A percentile compares a stretch with the other conserved stretches of the same genome.
phyloP scores from a whole-genome alignment of 1,140 invertebrate species.

The Neuroterus valhalla region DNA sequence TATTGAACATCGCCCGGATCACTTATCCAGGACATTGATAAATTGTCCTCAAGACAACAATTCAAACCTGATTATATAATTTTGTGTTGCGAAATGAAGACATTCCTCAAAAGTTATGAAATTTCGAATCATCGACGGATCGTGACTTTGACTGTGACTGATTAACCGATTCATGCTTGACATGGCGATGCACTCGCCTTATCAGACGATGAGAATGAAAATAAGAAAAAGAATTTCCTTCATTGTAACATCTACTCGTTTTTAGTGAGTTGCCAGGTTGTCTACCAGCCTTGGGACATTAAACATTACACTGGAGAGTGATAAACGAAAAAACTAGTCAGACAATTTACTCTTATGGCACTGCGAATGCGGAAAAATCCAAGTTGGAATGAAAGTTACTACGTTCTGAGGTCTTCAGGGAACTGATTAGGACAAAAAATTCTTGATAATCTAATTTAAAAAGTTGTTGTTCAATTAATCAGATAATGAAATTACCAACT shows the following conservation, averaged over 20 bases:
- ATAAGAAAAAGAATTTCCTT: conserved; percentile 30
- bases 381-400: conserved; percentile 37
- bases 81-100: background rate
- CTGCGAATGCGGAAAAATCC: conserved; percentile 50
- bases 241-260: conserved; percentile 2
- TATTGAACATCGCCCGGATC: background rate
- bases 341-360: conserved; percentile 46
- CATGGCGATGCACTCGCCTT: conserved; percentile 28
- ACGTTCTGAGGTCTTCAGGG: conserved; percentile 32
- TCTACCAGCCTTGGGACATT: conserved; percentile 37
- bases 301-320: conserved; percentile 37
- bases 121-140: background rate
- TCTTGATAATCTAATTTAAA: background rate
- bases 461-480: too few species aligned
- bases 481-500: too few species aligned
- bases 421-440: conserved; percentile 34
- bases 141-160: background rate
- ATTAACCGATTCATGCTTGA: background rate
- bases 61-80: too few species aligned
- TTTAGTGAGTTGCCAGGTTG: conserved; percentile 15
- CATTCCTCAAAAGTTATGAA: background rate
- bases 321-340: conserved; percentile 41
- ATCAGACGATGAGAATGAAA: conserved; percentile 33
- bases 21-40: background rate
- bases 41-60: background rate